phyloP scores from a whole-genome alignment of 1,140 invertebrate species.

The Aphaenogaster rudis region DNA sequence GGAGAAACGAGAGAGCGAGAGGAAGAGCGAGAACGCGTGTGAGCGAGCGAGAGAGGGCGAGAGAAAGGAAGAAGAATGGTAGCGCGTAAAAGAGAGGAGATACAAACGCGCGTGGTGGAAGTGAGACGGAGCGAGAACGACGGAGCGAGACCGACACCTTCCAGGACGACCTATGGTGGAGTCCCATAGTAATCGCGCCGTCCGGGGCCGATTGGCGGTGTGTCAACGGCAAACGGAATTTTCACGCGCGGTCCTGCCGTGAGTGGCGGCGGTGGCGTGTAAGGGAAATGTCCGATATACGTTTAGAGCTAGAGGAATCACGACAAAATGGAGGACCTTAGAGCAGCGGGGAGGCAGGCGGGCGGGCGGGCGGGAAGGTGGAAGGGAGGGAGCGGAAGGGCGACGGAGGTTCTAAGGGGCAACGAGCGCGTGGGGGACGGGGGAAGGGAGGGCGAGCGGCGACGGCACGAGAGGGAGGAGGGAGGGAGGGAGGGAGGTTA shows the following conservation, averaged over 20 bases:
- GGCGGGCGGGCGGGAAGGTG: conserved; percentile 57
- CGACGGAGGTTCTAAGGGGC: conserved; percentile 49
- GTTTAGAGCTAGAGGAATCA: conserved; percentile 83
- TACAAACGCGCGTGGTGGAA: neutral
- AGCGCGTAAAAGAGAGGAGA: conserved; percentile 21
- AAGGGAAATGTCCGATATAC: conserved; percentile 77
- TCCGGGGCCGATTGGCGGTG: conserved; percentile 69
- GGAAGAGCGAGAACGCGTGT: neutral
- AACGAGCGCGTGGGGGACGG: conserved; percentile 44
- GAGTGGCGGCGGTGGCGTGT: conserved; percentile 66
- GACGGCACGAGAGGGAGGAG: conserved; percentile 43
- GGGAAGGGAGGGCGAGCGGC: conserved; percentile 50
- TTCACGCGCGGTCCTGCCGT: conserved; percentile 65
- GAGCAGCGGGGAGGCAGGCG: conserved; percentile 62
- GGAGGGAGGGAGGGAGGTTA: conserved; percentile 35
- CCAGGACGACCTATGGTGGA: conserved; percentile 79
- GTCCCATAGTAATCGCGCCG: conserved; percentile 79
- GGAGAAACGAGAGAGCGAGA: conserved; percentile 53
- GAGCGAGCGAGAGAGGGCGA: conserved; percentile 43
- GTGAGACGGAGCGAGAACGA: conserved; percentile 78
- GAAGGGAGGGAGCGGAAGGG: conserved; percentile 61
- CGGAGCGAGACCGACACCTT: conserved; percentile 78
- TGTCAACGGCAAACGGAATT: conserved; percentile 79
- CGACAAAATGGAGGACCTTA: conserved; percentile 85
- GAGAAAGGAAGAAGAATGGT: conserved; percentile 24